Base-by-base conservation (phyloP, 2,888 invertebrate species). In the Aphodius sticticus region DNA sequence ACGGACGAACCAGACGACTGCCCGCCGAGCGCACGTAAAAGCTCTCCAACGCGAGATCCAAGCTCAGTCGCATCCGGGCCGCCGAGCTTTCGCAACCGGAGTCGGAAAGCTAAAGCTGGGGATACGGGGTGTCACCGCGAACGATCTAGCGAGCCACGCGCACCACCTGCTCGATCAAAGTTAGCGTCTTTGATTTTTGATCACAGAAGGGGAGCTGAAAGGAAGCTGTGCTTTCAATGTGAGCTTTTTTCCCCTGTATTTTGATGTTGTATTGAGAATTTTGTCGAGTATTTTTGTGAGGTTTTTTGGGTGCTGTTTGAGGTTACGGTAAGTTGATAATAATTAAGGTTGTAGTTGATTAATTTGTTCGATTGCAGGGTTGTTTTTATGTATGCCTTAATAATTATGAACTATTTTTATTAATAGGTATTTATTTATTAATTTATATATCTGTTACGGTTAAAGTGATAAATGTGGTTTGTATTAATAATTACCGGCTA, bases 41-140 rank as follows among this genome's bases (percentile, higher is more conserved):
- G 81, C 81, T 80, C 69, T 81, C 82, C 76, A 79, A 77, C 78
- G 76, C 76, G 80, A 82, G 83, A 82, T 82, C 80, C 80, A 79
- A 81, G 83, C 81, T 83, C 82, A 83, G 82, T 82, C 80, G 80
- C 82, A 79, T 79, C 82, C 81, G 82, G 82, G 81, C 79, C 78
- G 78, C 80, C 12, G 79, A 79, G 53, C 53, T 53, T 53, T 53
- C 53, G 53, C 53, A 53, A 53, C 53, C 53, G 53, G 53, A 53
- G 12, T 53, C 53, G 53, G 53, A 53, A 9, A 7, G 53, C 53
- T 9, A 7, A 7, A 12, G 9, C 53, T 9, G 12, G 12, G 6
- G 53, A 53, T 2, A 53, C 53, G 53, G 53, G 53, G 53, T 53
- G 53, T 53, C 53, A 12, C 53, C 53, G 26, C 26, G 12, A 53